Evolutionary conservation across 2,797 vertebrate species (phyloP), one percentile per base, ranked within the genome.

Genomic region (Enteromius afrohamiltoni): DNA sequence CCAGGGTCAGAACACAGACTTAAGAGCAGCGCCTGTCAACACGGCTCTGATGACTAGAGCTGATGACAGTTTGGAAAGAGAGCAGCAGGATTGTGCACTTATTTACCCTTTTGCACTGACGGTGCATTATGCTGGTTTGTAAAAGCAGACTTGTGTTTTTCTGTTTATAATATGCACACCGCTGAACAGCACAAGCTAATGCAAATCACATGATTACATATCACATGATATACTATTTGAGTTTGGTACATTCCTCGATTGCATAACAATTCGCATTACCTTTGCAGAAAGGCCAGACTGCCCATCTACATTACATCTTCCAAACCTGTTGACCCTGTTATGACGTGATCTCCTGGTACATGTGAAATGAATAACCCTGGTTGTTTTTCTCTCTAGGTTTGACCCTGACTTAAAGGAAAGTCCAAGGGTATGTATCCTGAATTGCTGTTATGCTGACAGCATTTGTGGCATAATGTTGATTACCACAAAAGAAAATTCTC

Each of bases 191-290:
- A 64, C 55, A 64, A 65, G n/a, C 55, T 75, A 73, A 58, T 1
- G 29, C 69, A 65, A 31, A 81, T 81, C 79, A 81, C 53, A 71
- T 80, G 79, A 80, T 60, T 26, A 8, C 16, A 37, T 62, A 34
- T 42, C 74, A 74, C 65, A 45, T 64, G 65, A 26, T 42, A 71
- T 70, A 74, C 16, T 82, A 19, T 76, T 70, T 81, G 34, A 68
- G 60, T 65, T 78, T 49, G 79, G 55, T 79, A 81, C 74, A 84
- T 74, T 86, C 51, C 71, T 80, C 1, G 9, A 69, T 80, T 69
- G 62, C n/a, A 47, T 82, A 84, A 85, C 29, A 60, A 73, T 75
- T 51, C 74, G 79, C 29, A 21, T 47, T 73, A 40, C 23, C 65
- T 37, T 70, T 60, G 14, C 80, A 74, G 79, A 75, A 74, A 65